These are phyloP conservation scores for Gracilinanus agilis DNA, from an alignment of 2,113 vertebrate species.

Conservation along the genomic window DNA sequence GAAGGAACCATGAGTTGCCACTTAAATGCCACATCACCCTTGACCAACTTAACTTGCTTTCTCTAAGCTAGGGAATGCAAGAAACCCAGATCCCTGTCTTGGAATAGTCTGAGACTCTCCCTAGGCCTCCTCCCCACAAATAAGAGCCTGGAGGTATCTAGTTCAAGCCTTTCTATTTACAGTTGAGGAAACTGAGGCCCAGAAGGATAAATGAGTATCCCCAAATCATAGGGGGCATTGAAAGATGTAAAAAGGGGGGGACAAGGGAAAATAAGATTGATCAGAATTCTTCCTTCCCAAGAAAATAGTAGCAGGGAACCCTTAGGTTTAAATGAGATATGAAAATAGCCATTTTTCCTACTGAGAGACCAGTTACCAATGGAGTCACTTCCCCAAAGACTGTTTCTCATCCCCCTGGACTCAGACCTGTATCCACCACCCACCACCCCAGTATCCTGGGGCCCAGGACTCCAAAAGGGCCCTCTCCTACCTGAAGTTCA, in stretches of 20 bases:
- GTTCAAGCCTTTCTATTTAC: background rate
- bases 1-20: background rate
- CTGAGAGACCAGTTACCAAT: background rate
- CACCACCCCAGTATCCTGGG: background rate
- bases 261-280: background rate
- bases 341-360: background rate
- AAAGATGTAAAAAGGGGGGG: background rate
- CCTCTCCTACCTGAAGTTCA: constrained; percentile 87
- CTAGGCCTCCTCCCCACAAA: background rate
- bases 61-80: background rate
- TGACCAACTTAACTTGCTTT: background rate
- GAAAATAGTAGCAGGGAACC: background rate
- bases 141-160: background rate
- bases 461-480: background rate
- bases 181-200: background rate
- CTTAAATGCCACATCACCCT: background rate
- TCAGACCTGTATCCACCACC: background rate
- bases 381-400: background rate
- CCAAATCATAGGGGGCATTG: background rate
- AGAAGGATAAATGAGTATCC: background rate
- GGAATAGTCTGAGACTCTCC: background rate
- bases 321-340: background rate
- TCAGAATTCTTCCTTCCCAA: background rate
- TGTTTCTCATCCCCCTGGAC: too few species aligned
- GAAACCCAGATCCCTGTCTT: background rate